Conservation (phyloP, 2,113 vertebrate species). For the Hemiscyllium ocellatum region DNA sequence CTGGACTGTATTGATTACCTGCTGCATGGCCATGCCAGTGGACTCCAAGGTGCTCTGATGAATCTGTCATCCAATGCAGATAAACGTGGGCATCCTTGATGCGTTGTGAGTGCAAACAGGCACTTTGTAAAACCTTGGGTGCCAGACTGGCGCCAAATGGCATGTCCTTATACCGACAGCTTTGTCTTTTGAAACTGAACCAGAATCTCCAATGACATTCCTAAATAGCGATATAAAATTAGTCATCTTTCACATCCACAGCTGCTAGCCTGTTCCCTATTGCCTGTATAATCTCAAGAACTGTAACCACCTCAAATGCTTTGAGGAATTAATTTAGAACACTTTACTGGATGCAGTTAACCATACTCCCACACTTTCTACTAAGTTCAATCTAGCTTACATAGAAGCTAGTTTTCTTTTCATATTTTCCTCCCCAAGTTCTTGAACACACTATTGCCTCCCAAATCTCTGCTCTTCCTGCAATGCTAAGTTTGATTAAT, state of each 20-base stretch:
- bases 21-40: conserved; percentile 24
- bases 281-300: conserved; percentile 24
- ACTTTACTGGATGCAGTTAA: background rate
- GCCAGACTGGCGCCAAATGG: conserved; percentile 19
- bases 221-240: conserved; percentile 34
- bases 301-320: background rate
- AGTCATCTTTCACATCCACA: conserved; percentile 28
- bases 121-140: conserved; percentile 33
- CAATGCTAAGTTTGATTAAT: background rate
- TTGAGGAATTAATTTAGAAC: background rate
- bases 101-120: conserved; percentile 13
- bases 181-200: conserved; percentile 34
- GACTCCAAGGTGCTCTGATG: conserved; percentile 22
- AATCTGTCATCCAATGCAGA: conserved; percentile 24
- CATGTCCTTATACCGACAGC: conserved; percentile 27
- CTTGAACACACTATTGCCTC: background rate
- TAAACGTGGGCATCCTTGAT: conserved; percentile 34
- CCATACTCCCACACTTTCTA: background rate
- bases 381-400: background rate
- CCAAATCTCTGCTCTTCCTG: background rate
- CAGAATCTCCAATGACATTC: conserved; percentile 30
- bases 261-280: background rate
- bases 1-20: conserved; percentile 33
- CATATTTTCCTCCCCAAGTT: background rate
- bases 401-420: too few relatives aligned